These are phyloP conservation scores for Dendrocopos noguchii DNA, from an alignment of 2,113 vertebrate genomes.

Conservation along the genomic window DNA sequence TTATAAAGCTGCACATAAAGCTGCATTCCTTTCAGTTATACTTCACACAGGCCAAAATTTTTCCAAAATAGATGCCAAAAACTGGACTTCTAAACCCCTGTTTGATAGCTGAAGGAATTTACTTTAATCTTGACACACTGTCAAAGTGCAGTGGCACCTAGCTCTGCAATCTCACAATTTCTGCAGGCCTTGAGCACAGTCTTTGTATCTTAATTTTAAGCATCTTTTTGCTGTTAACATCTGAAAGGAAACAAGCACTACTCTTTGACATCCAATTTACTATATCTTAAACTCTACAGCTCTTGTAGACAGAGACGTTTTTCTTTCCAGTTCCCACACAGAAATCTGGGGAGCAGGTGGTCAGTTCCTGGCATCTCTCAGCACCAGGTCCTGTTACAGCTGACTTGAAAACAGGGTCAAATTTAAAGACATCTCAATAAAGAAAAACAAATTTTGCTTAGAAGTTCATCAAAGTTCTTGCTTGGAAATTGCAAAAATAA, in stretches of 20 bases:
- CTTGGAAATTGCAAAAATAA: neutral
- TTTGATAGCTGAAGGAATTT: neutral
- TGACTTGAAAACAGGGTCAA: neutral
- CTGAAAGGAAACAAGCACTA: neutral
- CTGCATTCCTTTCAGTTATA: neutral
- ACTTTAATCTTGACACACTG: neutral
- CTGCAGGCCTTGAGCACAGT: neutral
- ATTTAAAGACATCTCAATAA: neutral
- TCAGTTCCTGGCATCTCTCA: neutral
- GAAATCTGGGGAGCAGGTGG: neutral
- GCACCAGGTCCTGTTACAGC: neutral
- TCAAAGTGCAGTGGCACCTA: neutral
- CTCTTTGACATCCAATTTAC: neutral
- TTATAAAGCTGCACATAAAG: neutral
- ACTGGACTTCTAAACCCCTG: neutral
- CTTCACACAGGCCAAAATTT: neutral
- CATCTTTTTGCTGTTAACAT: neutral
- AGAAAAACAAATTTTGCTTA: neutral
- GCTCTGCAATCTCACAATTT: neutral
- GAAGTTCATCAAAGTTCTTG: neutral
- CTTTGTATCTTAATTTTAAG: conserved; percentile 5
- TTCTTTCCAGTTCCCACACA: neutral
- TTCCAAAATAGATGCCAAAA: conserved; percentile 1
- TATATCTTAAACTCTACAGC: neutral
- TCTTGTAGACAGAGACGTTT: neutral